Evolutionary conservation across 2,113 vertebrate species (phyloP).

Genomic region (Thryonomys swinderianus): DNA sequence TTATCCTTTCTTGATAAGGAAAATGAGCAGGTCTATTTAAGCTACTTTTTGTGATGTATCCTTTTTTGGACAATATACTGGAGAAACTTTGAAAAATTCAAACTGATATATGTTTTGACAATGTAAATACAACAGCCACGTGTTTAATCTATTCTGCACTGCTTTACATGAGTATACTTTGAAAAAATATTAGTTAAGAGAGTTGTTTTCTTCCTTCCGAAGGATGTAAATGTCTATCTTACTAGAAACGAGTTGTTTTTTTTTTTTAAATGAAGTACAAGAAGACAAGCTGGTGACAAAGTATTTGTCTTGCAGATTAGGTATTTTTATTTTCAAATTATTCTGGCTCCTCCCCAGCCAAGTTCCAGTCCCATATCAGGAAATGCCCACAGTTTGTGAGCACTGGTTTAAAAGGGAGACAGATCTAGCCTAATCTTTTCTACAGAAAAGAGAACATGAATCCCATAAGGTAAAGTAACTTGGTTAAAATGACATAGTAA

Average conservation of each 20-base stretch:
- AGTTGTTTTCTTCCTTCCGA: neutral
- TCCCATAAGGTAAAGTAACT: neutral
- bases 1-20: neutral
- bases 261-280: neutral
- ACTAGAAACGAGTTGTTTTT: constrained; percentile 52
- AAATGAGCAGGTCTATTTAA: constrained; percentile 38
- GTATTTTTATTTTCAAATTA: constrained; percentile 12
- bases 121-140: constrained; percentile 82
- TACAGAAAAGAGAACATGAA: neutral
- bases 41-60: constrained; percentile 62
- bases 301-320: neutral
- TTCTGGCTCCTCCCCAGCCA: neutral
- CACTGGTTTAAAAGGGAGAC: neutral
- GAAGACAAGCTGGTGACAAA: constrained; percentile 39
- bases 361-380: too few species aligned
- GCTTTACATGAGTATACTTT: constrained; percentile 64
- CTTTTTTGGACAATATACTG: constrained; percentile 28
- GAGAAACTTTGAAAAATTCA: constrained; percentile 73
- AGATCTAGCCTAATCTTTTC: neutral
- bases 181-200: constrained; percentile 44
- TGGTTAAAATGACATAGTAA: neutral
- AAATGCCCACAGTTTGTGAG: neutral
- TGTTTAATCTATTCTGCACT: constrained; percentile 68
- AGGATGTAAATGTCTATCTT: constrained; percentile 63
- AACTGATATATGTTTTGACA: constrained; percentile 71